Evolutionary conservation across 2,797 vertebrate species (phyloP).

Genomic region (Ctenosaura bakeri): DNA sequence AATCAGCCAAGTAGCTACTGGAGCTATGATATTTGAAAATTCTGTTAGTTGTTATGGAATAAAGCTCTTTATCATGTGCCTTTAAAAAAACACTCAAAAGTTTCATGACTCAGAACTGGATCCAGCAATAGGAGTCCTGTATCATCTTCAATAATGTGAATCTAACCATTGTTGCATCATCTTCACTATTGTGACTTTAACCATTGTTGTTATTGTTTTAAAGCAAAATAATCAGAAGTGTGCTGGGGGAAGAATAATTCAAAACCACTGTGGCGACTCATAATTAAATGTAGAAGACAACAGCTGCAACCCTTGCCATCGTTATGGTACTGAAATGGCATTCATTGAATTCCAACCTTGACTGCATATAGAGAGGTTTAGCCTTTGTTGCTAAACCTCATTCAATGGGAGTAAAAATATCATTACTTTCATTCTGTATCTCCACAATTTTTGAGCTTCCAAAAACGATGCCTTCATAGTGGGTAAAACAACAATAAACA

Average conservation of each 20-base stretch:
- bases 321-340: neutral
- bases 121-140: neutral
- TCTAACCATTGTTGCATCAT: neutral
- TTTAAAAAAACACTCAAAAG: neutral
- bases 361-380: neutral
- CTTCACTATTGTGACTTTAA: no score
- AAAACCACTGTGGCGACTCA: neutral
- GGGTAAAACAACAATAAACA: neutral
- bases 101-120: neutral
- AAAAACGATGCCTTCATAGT: neutral
- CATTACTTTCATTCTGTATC: neutral
- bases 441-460: neutral
- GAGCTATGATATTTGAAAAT: neutral
- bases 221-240: neutral
- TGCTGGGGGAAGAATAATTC: neutral
- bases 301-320: neutral
- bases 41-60: neutral
- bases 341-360: neutral
- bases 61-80: neutral
- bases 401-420: neutral
- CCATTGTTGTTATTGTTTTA: neutral
- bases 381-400: neutral
- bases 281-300: neutral
- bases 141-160: neutral
- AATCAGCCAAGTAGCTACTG: neutral